Evolutionary conservation across 2,888 invertebrate species (phyloP).

Genomic region (Athalia cordata): DNA sequence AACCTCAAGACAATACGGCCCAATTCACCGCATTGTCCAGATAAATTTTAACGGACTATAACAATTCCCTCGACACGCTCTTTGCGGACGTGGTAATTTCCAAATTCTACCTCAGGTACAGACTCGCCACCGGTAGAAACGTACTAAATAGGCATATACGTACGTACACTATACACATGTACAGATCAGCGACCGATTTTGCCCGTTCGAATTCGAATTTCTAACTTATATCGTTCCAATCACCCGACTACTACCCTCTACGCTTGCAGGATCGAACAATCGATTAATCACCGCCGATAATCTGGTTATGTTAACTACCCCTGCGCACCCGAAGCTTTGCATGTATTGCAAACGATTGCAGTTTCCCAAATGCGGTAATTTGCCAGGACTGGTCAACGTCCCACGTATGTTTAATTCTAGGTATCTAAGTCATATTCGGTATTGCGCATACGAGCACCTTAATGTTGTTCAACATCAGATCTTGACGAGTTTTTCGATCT

Average conservation of each 20-base stretch:
- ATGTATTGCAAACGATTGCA: slow-evolving; percentile 4
- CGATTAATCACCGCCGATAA: slow-evolving; percentile 18
- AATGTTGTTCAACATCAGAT: too few relatives aligned
- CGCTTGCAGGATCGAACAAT: slow-evolving; percentile 13
- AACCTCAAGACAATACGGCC: too few relatives aligned
- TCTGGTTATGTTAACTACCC: slow-evolving; percentile 15
- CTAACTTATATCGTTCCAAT: neutral
- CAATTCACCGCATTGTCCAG: neutral
- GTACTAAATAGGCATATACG: too few relatives aligned
- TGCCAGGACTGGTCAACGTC: neutral
- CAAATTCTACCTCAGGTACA: neutral
- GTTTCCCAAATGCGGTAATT: slow-evolving; percentile 4
- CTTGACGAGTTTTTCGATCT: too few relatives aligned
- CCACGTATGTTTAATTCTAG: too few relatives aligned
- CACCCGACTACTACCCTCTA: neutral
- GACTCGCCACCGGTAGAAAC: too few relatives aligned
- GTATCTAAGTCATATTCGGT: too few relatives aligned
- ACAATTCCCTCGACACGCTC: slow-evolving; percentile 23
- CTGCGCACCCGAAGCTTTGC: neutral
- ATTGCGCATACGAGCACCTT: too few relatives aligned
- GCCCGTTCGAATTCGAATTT: neutral
- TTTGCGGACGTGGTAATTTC: slow-evolving; percentile 12
- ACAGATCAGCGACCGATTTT: neutral
- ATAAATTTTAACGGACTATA: slow-evolving; percentile 9
- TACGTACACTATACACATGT: neutral